Evolutionary conservation across 2,797 vertebrate species (phyloP), one percentile per base, ranked within the genome.

Genomic region (Sebastes minor): DNA sequence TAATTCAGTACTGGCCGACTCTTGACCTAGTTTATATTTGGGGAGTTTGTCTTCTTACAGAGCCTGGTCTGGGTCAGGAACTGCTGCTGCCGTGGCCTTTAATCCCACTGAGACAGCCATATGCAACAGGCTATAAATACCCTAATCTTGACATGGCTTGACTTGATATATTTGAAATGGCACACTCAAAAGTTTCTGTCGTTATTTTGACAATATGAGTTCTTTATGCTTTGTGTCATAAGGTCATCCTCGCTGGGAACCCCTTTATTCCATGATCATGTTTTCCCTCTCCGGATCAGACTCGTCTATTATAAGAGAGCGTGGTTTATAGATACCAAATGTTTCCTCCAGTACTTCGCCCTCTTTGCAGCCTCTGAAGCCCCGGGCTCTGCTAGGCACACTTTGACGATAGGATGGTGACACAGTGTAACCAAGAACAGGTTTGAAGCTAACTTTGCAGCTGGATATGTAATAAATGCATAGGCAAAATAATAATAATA

Each of bases 291-390:
- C 35, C 12, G 38, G 49, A 78, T 82, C 59, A 65, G 32, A 14
- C 52, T 56, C 2, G 30, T 62, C 69, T 75, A 62, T 68, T 53
- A 64, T 30, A 25, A 78, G 9, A 74, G 10, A 66, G 33, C 4
- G 2, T 13, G 35, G 60, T 81, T 87, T 83, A 83, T 83, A 61
- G 75, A 76, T 81, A 72, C 83, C 69, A 89, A 85, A 87, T 85
- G 88, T 85, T 55, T 70, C 46, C 66, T 66, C 35, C 30, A 22
- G 66, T 22, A 9, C 46, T 38, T 63, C 6, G 25, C 18, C 46
- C 28, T 32, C 4, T 38, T 5, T 20, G 13, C 35, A 63, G 30
- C 33, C 68, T 70, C 22, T 28, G 27, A 35, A 52, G 60, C 73
- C 72, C 4, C 35, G 2, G 70, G 62, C 61, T 53, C 55, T 32